Conservation (phyloP, 2,888 invertebrate genomes). For the Dascillus cervinus region DNA sequence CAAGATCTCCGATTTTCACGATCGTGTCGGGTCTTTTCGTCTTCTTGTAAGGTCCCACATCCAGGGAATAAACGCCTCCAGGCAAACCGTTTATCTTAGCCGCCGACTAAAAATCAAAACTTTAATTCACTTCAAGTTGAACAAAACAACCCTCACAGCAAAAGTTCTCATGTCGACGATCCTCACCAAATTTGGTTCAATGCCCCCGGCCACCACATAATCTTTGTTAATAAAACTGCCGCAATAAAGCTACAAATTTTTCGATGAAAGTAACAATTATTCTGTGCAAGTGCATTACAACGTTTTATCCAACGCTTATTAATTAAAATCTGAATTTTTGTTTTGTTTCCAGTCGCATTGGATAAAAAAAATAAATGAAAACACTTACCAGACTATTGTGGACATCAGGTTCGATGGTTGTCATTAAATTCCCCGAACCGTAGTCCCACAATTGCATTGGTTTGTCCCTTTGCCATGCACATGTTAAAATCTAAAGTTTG, state of each 20-base stretch:
- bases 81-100: slow-evolving; percentile 45
- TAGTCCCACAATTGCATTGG: slow-evolving; percentile 61
- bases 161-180: slow-evolving; percentile 53
- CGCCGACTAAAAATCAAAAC: slow-evolving; percentile 8
- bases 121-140: too few relatives aligned
- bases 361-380: too few relatives aligned
- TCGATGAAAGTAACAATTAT: too few relatives aligned
- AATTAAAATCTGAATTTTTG: too few relatives aligned
- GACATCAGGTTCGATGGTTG: slow-evolving; percentile 50
- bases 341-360: too few relatives aligned
- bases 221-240: slow-evolving; percentile 52
- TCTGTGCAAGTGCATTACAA: too few relatives aligned
- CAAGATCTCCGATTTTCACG: too few relatives aligned
- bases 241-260: slow-evolving; percentile 49
- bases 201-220: slow-evolving; percentile 54
- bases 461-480: slow-evolving; percentile 56
- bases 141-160: slow-evolving; percentile 43
- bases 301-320: too few relatives aligned
- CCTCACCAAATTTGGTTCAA: slow-evolving; percentile 51
- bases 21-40: slow-evolving; percentile 37
- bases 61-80: slow-evolving; percentile 50
- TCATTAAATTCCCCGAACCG: slow-evolving; percentile 53
- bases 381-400: slow-evolving; percentile 27
- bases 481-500: slow-evolving; percentile 50
- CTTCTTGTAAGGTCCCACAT: slow-evolving; percentile 47